These are phyloP conservation scores for Notiomystis cincta DNA, from an alignment of 2,113 vertebrate genomes.

Conservation along the genomic window DNA sequence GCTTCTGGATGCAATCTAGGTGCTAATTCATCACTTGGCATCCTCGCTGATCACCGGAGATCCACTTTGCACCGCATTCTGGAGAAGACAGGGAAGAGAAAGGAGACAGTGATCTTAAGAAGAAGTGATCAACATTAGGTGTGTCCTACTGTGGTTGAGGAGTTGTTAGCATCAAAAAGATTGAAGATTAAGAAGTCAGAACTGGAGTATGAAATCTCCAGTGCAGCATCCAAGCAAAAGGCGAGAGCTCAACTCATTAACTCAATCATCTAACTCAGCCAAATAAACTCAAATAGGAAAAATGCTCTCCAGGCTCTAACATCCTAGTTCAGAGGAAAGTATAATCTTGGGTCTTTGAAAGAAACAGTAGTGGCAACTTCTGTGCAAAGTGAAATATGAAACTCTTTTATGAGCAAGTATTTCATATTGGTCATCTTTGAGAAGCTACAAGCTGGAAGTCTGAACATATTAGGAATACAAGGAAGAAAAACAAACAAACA, in stretches of 20 bases:
- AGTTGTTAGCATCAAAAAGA: not conserved
- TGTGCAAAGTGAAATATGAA: not conserved
- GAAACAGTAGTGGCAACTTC: not conserved
- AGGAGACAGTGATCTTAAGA: not conserved
- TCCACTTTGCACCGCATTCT: not conserved
- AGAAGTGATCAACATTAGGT: not conserved
- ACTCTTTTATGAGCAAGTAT: not conserved
- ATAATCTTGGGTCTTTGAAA: not conserved
- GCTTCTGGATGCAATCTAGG: not conserved
- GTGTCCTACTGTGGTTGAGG: not conserved
- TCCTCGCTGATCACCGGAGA: not conserved
- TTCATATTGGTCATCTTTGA: not conserved
- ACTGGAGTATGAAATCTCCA: not conserved
- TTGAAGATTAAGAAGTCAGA: not conserved
- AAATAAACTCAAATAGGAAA: not conserved
- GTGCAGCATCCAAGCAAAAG: not conserved
- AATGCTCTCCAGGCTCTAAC: not conserved
- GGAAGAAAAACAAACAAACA: not conserved
- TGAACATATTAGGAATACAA: not conserved
- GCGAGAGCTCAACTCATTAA: not conserved
- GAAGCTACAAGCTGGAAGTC: not conserved
- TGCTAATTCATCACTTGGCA: not conserved
- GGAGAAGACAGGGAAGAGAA: not conserved
- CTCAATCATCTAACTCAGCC: not conserved
- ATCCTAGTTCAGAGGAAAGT: not conserved